Percentiles rank a stretch among this genome's conserved stretches.
phyloP scores from a whole-genome alignment of 2,888 invertebrate species.

The Epicampocera succincta region DNA sequence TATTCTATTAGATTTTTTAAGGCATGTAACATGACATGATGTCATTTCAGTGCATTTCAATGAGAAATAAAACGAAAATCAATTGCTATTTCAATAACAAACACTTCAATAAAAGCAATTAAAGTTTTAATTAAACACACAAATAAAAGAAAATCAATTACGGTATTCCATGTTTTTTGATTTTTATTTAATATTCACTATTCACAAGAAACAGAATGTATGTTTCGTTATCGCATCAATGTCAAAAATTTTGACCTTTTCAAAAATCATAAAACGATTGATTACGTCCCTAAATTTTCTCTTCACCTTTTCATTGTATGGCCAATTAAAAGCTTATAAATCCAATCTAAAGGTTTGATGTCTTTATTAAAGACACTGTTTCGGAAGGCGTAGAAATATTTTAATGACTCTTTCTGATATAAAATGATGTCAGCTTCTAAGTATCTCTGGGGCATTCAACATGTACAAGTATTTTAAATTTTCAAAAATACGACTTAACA shows the following conservation, averaged over 20 bases:
- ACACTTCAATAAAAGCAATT: constrained; percentile 19
- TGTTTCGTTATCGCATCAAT: constrained; percentile 34
- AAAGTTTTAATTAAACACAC: constrained; percentile 17
- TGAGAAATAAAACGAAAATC: constrained; percentile 6
- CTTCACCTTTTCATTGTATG: not conserved
- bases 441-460: constrained; percentile 29
- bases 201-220: not conserved
- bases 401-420: constrained; percentile 1
- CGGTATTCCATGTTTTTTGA: no score
- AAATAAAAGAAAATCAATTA: constrained; percentile 34
- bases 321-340: constrained; percentile 36
- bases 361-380: not conserved
- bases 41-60: constrained; percentile 29
- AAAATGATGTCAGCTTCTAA: constrained; percentile 54
- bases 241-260: constrained; percentile 57
- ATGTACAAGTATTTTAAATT: no score
- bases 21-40: constrained; percentile 29
- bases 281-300: constrained; percentile 15
- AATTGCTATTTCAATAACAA: constrained; percentile 33
- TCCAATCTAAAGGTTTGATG: constrained; percentile 17
- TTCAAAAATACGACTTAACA: no score
- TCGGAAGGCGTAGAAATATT: no score
- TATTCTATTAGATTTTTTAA: not conserved
- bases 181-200: not conserved
- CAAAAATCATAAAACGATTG: not conserved